A percentile compares a stretch with the other conserved stretches of the same genome.
Conservation (phyloP, 2,113 vertebrate species). For the Dipodomys stephensi region DNA sequence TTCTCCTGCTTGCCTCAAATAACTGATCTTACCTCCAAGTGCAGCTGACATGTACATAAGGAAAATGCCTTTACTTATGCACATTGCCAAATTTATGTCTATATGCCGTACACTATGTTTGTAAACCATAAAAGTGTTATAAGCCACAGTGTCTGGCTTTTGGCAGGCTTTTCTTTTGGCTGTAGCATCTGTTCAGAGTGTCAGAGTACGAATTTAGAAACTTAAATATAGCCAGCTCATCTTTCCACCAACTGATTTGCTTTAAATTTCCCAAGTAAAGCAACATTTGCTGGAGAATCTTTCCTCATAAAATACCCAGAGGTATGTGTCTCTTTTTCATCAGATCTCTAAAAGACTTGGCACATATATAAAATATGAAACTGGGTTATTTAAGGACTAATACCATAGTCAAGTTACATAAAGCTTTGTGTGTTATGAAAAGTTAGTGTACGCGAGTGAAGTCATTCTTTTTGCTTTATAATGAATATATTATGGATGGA, state of each 20-base stretch:
- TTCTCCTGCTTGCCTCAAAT: constrained; percentile 19
- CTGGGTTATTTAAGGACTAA: constrained; percentile 15
- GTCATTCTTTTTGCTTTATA: constrained; percentile 32
- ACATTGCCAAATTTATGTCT: constrained; percentile 43
- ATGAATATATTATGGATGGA: neutral
- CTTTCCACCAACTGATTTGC: constrained; percentile 75
- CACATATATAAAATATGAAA: constrained; percentile 63
- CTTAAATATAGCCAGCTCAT: constrained; percentile 83
- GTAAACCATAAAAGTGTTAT: constrained; percentile 52
- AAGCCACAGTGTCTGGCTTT: constrained; percentile 61
- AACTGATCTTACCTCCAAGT: constrained; percentile 26
- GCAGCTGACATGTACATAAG: neutral
- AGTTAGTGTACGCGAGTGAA: constrained; percentile 21
- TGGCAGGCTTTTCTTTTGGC: constrained; percentile 68
- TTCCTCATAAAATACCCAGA: constrained; percentile 70
- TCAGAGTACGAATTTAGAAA: constrained; percentile 87
- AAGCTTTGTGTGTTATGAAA: constrained; percentile 39
- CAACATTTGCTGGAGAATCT: constrained; percentile 70
- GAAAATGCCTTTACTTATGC: constrained; percentile 12
- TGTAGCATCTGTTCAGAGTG: constrained; percentile 78
- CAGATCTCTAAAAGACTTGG: neutral
- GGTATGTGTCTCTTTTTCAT: constrained; percentile 80
- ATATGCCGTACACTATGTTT: constrained; percentile 30
- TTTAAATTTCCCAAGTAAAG: constrained; percentile 74
- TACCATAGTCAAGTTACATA: constrained; percentile 24